Percentiles rank a stretch among this genome's conserved stretches.
Conservation (phyloP, 2,888 invertebrate species). For the Drosophila fulvimacula region DNA sequence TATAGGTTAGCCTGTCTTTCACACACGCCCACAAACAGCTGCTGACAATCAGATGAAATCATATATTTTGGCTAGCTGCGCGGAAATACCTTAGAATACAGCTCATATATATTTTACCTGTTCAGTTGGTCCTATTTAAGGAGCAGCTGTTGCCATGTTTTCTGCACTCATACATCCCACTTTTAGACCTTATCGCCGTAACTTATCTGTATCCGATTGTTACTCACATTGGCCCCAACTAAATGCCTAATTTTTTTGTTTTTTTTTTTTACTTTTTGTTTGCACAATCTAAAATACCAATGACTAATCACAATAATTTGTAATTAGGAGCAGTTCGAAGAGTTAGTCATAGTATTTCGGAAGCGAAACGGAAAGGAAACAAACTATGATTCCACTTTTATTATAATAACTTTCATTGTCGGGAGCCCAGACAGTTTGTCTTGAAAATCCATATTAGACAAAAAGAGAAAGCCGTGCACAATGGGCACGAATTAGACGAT, state of each 20-base stretch:
- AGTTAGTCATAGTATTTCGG: conserved; percentile 34
- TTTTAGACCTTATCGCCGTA: conserved; percentile 40
- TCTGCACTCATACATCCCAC: conserved; percentile 9
- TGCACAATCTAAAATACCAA: conserved; percentile 39
- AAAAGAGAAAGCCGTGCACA: conserved; percentile 57
- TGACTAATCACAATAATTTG: conserved; percentile 57
- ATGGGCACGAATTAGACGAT: conserved; percentile 13
- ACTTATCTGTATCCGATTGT: conserved; percentile 52
- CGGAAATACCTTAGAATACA: conserved; percentile 40
- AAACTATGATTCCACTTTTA: conserved; percentile 9
- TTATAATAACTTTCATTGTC: conserved; percentile 46
- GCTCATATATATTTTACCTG: conserved; percentile 43
- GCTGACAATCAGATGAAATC: conserved; percentile 57
- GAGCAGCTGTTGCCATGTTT: conserved; percentile 36
- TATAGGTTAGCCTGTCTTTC: conserved; percentile 34
- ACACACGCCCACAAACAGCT: conserved; percentile 64
- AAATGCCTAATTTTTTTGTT: conserved; percentile 24
- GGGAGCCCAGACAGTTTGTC: conserved; percentile 29
- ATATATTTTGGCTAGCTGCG: conserved; percentile 18
- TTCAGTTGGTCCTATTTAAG: conserved; percentile 43
- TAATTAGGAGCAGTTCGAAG: conserved; percentile 48
- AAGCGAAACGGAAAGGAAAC: not conserved
- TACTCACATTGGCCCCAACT: conserved; percentile 49
- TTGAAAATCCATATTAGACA: conserved; percentile 33
- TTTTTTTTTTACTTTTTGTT: not conserved